Percentiles rank a stretch among this genome's conserved stretches.
Evolutionary conservation across 2,888 invertebrate species (phyloP).

Genomic region (Parnassius glacialis): DNA sequence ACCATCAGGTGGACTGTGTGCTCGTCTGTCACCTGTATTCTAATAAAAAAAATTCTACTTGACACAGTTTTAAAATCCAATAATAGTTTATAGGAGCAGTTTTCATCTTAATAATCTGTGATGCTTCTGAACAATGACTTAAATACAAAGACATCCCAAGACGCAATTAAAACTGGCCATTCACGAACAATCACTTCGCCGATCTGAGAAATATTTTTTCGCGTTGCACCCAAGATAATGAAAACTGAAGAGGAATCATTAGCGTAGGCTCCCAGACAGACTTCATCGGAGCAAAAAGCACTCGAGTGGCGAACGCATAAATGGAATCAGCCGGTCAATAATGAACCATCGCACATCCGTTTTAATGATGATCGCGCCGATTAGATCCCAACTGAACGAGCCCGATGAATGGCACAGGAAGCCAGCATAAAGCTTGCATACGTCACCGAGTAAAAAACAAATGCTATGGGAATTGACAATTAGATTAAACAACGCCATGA

Average conservation of each 20-base stretch:
- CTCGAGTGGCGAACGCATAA: constrained; percentile 34
- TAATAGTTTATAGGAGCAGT: too few relatives aligned
- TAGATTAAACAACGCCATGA: constrained; percentile 60
- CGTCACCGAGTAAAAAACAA: constrained; percentile 43
- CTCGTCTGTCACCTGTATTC: too few relatives aligned
- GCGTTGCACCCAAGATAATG: constrained; percentile 16
- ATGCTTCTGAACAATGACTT: constrained; percentile 14
- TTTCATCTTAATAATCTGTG: constrained; percentile 10
- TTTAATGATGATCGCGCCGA: constrained; percentile 45
- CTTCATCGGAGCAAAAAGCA: constrained; percentile 25
- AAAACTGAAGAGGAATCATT: constrained; percentile 22
- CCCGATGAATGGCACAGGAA: constrained; percentile 62
- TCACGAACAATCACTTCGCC: constrained; percentile 14
- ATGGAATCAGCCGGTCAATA: constrained; percentile 39
- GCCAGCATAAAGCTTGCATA: constrained; percentile 42
- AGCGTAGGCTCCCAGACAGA: constrained; percentile 10
- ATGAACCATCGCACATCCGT: constrained; percentile 45
- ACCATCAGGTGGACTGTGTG: too few relatives aligned
- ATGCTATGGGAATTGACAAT: constrained; percentile 76
- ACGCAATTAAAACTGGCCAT: constrained; percentile 24
- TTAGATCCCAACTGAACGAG: constrained; percentile 49
- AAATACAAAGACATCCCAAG: constrained; percentile 24
- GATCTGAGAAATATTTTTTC: constrained; percentile 8
- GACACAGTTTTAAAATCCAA: too few relatives aligned
- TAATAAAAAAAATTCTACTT: too few relatives aligned